phyloP scores from a whole-genome alignment of 2,113 vertebrate genomes.

The Ramphastos sulfuratus region DNA sequence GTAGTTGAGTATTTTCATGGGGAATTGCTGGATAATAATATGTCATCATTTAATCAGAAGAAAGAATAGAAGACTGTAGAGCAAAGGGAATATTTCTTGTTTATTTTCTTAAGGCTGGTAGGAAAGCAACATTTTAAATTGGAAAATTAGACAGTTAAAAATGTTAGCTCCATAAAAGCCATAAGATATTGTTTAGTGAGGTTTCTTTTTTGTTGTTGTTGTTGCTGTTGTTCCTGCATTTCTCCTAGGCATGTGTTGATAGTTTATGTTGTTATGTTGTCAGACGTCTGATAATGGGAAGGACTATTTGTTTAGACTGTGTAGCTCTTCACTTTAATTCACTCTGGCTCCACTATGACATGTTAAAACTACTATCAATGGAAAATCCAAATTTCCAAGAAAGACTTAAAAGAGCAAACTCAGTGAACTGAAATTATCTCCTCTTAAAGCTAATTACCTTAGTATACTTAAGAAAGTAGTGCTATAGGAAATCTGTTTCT shows the following conservation, averaged over 20 bases:
- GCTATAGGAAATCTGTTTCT: constrained; percentile 76
- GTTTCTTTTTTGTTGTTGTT: constrained; percentile 57
- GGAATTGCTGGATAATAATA: neutral
- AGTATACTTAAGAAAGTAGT: constrained; percentile 81
- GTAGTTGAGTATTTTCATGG: neutral
- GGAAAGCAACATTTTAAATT: constrained; percentile 15
- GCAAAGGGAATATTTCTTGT: neutral
- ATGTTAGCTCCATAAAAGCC: neutral
- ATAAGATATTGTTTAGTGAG: constrained; percentile 14
- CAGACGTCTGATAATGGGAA: constrained; percentile 84
- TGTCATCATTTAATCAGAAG: neutral
- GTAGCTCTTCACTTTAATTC: constrained; percentile 88
- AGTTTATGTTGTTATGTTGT: constrained; percentile 89
- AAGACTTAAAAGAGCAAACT: constrained; percentile 83
- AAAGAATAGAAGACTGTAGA: neutral
- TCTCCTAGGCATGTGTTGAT: constrained; percentile 72
- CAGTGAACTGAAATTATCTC: constrained; percentile 85
- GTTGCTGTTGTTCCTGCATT: constrained; percentile 70
- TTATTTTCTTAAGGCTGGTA: neutral
- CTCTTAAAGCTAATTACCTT: constrained; percentile 87
- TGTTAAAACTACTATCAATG: constrained; percentile 90
- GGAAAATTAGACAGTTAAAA: constrained; percentile 1
- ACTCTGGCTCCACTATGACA: constrained; percentile 93
- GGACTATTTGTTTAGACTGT: constrained; percentile 95
- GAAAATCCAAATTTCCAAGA: constrained; percentile 89